phyloP scores from a whole-genome alignment of 2,113 vertebrate species.

The Leucopsar rothschildi region DNA sequence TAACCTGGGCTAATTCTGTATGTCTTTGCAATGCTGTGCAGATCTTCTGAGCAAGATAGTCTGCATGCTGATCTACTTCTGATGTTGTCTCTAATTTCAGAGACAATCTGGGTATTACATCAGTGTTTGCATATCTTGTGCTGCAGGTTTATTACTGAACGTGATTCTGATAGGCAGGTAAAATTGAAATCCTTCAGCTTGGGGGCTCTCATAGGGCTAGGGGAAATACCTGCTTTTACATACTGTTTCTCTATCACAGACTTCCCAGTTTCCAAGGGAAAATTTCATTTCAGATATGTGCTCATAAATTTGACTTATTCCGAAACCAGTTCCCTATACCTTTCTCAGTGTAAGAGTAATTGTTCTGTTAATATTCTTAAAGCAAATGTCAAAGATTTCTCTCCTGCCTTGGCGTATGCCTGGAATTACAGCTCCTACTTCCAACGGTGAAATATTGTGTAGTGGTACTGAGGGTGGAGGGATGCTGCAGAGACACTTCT shows the following conservation, averaged over 20 bases:
- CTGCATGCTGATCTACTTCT: neutral
- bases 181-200: neutral
- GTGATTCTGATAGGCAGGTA: neutral
- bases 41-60: neutral
- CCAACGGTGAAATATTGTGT: neutral
- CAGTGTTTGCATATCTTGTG: neutral
- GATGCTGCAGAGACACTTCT: neutral
- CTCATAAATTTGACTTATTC: slow-evolving; percentile 19
- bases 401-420: neutral
- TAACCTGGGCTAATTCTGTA: neutral
- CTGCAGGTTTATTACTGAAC: neutral
- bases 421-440: neutral
- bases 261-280: neutral
- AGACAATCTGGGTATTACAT: neutral
- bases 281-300: neutral
- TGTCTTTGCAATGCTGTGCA: neutral
- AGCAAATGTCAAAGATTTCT: slow-evolving; percentile 15
- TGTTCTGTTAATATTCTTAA: slow-evolving; percentile 10
- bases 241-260: neutral
- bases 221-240: neutral
- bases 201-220: neutral
- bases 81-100: neutral
- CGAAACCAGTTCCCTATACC: neutral
- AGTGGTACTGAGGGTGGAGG: neutral
- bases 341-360: slow-evolving; percentile 13